Conservation (phyloP, 2,888 invertebrate genomes). For the Neoscelio sp. region DNA sequence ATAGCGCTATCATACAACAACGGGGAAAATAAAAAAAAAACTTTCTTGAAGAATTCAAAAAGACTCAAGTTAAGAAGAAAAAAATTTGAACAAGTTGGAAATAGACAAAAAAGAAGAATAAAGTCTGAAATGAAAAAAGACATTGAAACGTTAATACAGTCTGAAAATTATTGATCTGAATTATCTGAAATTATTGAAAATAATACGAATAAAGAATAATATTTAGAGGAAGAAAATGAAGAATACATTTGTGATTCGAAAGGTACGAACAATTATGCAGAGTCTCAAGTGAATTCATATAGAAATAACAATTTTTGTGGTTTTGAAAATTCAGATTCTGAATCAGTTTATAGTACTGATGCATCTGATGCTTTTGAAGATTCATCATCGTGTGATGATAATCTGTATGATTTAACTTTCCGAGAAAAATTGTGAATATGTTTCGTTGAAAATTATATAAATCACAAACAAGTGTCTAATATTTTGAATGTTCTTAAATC, state of each 20-base stretch:
- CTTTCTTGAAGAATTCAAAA: too few relatives aligned
- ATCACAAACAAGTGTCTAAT: conserved; percentile 19
- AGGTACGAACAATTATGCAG: conserved; percentile 1
- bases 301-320: neutral
- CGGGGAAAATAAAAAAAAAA: too few relatives aligned
- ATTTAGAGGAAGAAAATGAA: too few relatives aligned
- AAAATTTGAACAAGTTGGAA: neutral
- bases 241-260: neutral
- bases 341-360: neutral
- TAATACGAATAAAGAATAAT: neutral
- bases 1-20: too few relatives aligned
- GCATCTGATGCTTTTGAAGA: neutral
- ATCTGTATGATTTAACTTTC: conserved; percentile 4
- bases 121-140: neutral
- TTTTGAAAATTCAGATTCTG: neutral
- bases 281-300: neutral
- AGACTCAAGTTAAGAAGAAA: conserved; percentile 4
- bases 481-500: conserved; percentile 40
- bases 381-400: neutral
- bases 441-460: conserved; percentile 35
- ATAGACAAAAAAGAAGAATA: conserved; percentile 18
- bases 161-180: neutral
- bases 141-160: too few relatives aligned
- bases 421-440: neutral
- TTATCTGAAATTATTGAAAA: conserved; percentile 5